A percentile compares a stretch with the other conserved stretches of the same genome.
These are phyloP conservation scores for Cephalopholis sonnerati DNA, from an alignment of 2,113 vertebrate genomes.

Conservation along the genomic window DNA sequence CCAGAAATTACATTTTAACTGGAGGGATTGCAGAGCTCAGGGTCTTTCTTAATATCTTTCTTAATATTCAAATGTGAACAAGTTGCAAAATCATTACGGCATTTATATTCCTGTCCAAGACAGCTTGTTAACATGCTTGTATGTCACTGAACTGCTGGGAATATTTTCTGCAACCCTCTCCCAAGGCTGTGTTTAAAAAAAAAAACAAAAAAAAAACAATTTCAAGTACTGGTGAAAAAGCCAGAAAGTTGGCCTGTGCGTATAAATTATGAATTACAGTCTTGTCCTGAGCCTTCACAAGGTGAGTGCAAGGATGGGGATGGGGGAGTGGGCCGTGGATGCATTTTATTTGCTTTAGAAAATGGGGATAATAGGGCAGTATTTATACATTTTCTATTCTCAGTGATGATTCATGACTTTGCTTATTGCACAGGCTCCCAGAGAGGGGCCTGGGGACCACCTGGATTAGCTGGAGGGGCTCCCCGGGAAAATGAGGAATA, in stretches of 20 bases:
- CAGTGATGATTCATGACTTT: constrained; percentile 49
- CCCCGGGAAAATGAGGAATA: constrained; percentile 25
- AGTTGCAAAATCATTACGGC: not conserved
- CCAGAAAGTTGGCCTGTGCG: constrained; percentile 56
- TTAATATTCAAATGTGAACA: constrained; percentile 19
- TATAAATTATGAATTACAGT: constrained; percentile 70
- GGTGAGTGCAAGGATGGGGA: constrained; percentile 57
- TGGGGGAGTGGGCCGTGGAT: not conserved
- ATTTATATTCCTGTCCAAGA: constrained; percentile 5
- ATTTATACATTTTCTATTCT: constrained; percentile 56
- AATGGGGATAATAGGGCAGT: constrained; percentile 49
- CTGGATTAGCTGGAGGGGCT: constrained; percentile 28
- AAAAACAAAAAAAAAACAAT: constrained; percentile 30
- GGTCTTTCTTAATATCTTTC: not conserved
- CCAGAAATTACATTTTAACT: not conserved
- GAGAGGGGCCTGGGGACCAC: constrained; percentile 32
- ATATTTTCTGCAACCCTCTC: constrained; percentile 20
- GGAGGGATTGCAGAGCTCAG: not conserved
- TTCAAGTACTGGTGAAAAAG: constrained; percentile 50
- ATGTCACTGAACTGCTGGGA: constrained; percentile 27
- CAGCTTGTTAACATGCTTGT: constrained; percentile 32
- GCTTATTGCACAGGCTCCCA: constrained; percentile 42
- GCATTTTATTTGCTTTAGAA: constrained; percentile 47
- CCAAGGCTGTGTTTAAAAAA: constrained; percentile 37
- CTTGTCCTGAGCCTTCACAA: constrained; percentile 58